These are phyloP conservation scores for Merops nubicus DNA, from an alignment of 2,113 vertebrate genomes.

Conservation along the genomic window DNA sequence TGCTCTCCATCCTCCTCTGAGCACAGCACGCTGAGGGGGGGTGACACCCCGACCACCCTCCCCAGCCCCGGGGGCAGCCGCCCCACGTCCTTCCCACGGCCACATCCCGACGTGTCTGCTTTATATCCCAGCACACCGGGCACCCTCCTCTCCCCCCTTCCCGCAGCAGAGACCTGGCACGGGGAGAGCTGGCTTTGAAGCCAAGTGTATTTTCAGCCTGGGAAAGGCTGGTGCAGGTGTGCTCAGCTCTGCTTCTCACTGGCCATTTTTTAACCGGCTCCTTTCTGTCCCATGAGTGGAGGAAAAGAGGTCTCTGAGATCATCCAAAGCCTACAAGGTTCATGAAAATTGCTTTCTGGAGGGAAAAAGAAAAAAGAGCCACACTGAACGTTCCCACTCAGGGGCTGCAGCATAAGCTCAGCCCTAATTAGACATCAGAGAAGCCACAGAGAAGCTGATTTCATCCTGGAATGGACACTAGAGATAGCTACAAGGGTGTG, in stretches of 20 bases:
- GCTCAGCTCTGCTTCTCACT: neutral
- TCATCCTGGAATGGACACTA: neutral
- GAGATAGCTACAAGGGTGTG: neutral
- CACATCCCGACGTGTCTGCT: neutral
- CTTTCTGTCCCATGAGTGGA: neutral
- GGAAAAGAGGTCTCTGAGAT: neutral
- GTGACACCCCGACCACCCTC: neutral
- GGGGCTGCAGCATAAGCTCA: neutral
- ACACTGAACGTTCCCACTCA: neutral
- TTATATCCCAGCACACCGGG: neutral
- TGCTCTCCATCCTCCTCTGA: neutral
- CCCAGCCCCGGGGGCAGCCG: rapidly evolving
- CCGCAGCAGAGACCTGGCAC: neutral
- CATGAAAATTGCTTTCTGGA: neutral
- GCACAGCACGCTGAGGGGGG: neutral
- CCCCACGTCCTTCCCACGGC: neutral
- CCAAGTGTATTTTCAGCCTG: constrained; percentile 36
- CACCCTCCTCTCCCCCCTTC: neutral
- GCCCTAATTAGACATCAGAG: neutral
- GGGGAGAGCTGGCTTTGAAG: neutral
- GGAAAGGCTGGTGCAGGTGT: constrained; percentile 36
- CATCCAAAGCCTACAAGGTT: neutral
- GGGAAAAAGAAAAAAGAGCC: neutral
- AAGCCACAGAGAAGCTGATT: rapidly evolving
- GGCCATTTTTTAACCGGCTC: neutral